These are phyloP conservation scores for Callyntrura guangdongensis DNA, from an alignment of 2,888 invertebrate genomes.

Conservation along the genomic window DNA sequence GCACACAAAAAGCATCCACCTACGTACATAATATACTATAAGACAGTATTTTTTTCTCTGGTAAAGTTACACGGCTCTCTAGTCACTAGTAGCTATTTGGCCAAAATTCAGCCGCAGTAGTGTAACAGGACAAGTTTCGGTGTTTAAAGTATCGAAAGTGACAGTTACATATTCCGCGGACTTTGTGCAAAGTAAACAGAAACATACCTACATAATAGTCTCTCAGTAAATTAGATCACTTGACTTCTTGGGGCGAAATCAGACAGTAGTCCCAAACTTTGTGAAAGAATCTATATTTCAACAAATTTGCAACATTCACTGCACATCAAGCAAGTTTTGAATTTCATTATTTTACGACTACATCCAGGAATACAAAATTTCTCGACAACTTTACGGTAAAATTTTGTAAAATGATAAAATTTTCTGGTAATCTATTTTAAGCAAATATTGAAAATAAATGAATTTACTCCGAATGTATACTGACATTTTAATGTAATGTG, in stretches of 20 bases:
- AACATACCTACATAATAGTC: background rate
- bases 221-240: background rate
- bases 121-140: constrained; percentile 20
- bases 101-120: background rate
- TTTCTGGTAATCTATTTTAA: background rate
- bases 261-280: background rate
- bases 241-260: constrained; percentile 31
- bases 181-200: constrained; percentile 15
- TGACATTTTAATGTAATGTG: too few relatives aligned
- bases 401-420: background rate
- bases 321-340: constrained; percentile 4
- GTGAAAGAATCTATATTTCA: constrained; percentile 3
- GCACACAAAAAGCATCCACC: background rate
- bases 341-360: constrained; percentile 5
- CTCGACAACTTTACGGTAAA: background rate
- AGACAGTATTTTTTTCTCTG: background rate
- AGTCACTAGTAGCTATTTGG: background rate
- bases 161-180: constrained; percentile 41
- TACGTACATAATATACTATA: background rate
- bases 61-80: background rate
- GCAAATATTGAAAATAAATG: background rate
- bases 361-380: background rate
- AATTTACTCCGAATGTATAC: too few relatives aligned
- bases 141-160: constrained; percentile 34
- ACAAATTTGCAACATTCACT: constrained; percentile 9